Percentiles rank a stretch among this genome's conserved stretches.
Conservation (phyloP, 2,888 invertebrate genomes). For the Ariolimax columbianus region DNA sequence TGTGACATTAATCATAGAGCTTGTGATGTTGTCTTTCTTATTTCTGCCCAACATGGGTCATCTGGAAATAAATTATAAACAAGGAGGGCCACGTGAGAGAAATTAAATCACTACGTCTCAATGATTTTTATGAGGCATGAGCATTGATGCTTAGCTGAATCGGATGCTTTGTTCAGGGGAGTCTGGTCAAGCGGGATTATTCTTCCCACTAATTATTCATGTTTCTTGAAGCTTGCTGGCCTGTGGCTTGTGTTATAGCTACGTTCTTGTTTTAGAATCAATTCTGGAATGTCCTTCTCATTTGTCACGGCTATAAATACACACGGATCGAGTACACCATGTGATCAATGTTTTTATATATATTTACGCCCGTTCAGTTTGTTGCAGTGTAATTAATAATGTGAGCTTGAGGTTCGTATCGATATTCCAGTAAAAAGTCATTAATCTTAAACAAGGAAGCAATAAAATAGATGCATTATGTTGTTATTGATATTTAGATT, state of each 20-base stretch:
- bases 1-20: constrained; percentile 31
- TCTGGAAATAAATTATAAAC: constrained; percentile 23
- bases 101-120: constrained; percentile 32
- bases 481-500: not conserved
- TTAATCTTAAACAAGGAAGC: constrained; percentile 15
- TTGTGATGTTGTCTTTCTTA: not conserved
- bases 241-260: constrained; percentile 27
- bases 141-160: constrained; percentile 21
- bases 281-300: constrained; percentile 25
- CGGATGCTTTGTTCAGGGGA: not conserved
- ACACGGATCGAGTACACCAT: constrained; percentile 7
- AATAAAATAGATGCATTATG: not conserved
- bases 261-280: constrained; percentile 30
- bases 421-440: constrained; percentile 13
- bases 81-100: constrained; percentile 20
- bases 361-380: constrained; percentile 5
- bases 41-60: constrained; percentile 15
- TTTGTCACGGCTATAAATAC: constrained; percentile 43
- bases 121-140: not conserved
- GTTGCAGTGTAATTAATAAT: constrained; percentile 11
- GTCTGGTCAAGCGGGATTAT: not conserved
- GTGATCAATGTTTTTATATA: no score
- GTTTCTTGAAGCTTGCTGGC: constrained; percentile 27
- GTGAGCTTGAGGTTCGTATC: not conserved
- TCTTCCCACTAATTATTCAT: constrained; percentile 40